phyloP scores from a whole-genome alignment of 2,113 vertebrate species.

The Micronycteris hirsuta region DNA sequence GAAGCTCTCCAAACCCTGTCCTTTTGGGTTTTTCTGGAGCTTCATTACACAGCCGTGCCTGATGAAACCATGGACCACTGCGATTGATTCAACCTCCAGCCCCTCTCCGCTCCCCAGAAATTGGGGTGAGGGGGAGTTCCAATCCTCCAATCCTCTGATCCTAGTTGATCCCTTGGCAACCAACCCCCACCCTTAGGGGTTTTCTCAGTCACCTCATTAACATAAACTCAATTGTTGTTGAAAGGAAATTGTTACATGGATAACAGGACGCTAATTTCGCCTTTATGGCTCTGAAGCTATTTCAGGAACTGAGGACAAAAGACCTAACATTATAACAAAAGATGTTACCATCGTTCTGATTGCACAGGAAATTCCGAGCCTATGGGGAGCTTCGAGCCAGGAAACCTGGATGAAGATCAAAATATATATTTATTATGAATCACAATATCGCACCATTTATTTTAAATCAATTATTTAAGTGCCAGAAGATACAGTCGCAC shows the following conservation, averaged over 20 bases:
- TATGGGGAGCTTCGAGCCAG: neutral
- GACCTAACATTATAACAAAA: neutral
- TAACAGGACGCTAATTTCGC: neutral
- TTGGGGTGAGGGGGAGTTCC: neutral
- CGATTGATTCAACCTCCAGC: neutral
- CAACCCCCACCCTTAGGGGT: neutral
- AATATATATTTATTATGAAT: neutral
- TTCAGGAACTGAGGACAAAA: neutral
- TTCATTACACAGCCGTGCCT: neutral
- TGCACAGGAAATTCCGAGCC: neutral
- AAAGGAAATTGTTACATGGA: neutral
- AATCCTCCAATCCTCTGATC: neutral
- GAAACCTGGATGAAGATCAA: neutral
- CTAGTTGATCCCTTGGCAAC: neutral
- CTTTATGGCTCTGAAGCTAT: neutral
- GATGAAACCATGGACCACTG: neutral
- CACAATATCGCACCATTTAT: neutral
- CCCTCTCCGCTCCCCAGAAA: neutral
- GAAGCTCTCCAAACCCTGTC: neutral
- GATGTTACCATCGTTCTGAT: neutral
- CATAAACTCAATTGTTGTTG: neutral
- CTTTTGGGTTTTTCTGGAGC: neutral
- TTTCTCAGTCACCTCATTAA: neutral
- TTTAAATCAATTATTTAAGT: neutral
- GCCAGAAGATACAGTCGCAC: neutral